A percentile compares a stretch with the other conserved stretches of the same genome.
phyloP scores from a whole-genome alignment of 2,888 invertebrate genomes.

The Aelia acuminata region DNA sequence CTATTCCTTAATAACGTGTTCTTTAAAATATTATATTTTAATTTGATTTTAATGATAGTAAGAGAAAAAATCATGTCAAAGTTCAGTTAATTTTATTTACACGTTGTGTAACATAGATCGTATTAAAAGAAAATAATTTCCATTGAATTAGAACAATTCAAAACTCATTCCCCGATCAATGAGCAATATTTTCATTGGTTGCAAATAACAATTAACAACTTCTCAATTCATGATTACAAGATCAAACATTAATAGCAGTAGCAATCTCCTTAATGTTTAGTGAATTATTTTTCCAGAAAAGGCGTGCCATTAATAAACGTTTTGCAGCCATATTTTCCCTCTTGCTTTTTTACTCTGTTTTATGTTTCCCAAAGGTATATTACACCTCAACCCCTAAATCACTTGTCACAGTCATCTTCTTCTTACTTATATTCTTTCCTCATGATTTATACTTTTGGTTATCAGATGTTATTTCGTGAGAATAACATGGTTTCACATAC shows the following conservation, averaged over 20 bases:
- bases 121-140: too few relatives aligned
- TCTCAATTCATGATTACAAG: background rate
- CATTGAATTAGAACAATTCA: too few relatives aligned
- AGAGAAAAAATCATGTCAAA: too few relatives aligned
- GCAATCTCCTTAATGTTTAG: background rate
- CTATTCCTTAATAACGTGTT: too few relatives aligned
- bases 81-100: too few relatives aligned
- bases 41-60: too few relatives aligned
- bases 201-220: too few relatives aligned
- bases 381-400: slow-evolving; percentile 24
- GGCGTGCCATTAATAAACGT: background rate
- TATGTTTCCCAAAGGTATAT: background rate
- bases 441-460: background rate
- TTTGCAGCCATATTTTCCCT: background rate
- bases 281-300: background rate
- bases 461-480: background rate
- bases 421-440: background rate
- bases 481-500: background rate
- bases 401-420: background rate
- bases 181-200: too few relatives aligned
- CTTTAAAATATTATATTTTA: too few relatives aligned
- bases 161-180: too few relatives aligned
- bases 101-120: too few relatives aligned
- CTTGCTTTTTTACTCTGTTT: background rate
- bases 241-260: background rate